These are phyloP conservation scores for Goniozus legneri DNA, from an alignment of 1,140 invertebrate genomes.

Conservation along the genomic window DNA sequence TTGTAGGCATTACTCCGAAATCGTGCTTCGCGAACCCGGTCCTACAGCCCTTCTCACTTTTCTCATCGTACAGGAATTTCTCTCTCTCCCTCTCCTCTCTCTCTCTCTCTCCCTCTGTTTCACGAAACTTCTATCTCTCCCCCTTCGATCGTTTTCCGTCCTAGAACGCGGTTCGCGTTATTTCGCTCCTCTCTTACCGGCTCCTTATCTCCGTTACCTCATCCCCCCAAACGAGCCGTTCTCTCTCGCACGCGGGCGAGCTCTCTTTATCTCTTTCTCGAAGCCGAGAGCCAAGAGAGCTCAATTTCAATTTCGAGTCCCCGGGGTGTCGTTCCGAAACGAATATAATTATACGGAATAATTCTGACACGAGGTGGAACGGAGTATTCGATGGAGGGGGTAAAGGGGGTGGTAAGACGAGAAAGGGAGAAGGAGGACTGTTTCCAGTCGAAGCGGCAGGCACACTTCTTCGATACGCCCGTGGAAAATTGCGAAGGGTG, in stretches of 20 bases:
- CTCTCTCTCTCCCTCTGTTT: slow-evolving; percentile 1
- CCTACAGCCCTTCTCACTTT: too few species aligned
- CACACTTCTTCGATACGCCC: not conserved
- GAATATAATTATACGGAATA: slow-evolving; percentile 57
- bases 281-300: slow-evolving; percentile 34
- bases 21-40: too few species aligned
- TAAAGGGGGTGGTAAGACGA: slow-evolving; percentile 6
- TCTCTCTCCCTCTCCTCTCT: not conserved
- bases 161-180: too few species aligned
- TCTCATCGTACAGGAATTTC: too few species aligned
- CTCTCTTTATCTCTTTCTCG: not conserved
- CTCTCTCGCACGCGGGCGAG: not conserved
- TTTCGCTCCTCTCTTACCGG: too few species aligned
- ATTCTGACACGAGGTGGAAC: slow-evolving; percentile 44
- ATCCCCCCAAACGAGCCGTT: too few species aligned
- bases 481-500: slow-evolving; percentile 1
- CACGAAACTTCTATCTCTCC: too few species aligned
- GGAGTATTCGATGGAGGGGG: slow-evolving; percentile 3
- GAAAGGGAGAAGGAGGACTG: slow-evolving; percentile 1
- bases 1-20: too few species aligned
- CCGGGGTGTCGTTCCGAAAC: slow-evolving; percentile 53
- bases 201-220: too few species aligned
- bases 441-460: slow-evolving; percentile 11
- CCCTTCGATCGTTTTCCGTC: too few species aligned
- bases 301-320: slow-evolving; percentile 56